Evolutionary conservation across 2,113 vertebrate genomes (phyloP), one percentile per base, ranked within the genome.

Genomic region (Anthoscopus minutus): DNA sequence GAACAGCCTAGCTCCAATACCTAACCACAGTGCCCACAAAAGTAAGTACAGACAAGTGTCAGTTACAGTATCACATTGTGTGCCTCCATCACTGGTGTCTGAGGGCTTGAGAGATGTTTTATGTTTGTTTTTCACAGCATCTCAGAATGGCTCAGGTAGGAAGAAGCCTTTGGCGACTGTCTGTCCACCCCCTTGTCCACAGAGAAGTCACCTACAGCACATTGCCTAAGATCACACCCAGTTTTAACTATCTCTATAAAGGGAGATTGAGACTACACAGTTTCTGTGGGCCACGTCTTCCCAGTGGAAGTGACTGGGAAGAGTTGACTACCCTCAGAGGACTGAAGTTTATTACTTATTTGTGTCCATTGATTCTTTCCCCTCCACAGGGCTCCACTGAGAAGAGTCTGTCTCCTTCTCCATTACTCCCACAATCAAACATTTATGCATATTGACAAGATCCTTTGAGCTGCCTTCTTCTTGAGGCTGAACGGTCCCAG

Each of bases 1-100:
- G 58, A 98, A 97, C 92, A 98, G 95, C 93, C 95, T 98, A 66
- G 97, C 97, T 92, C 98, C 98, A 13, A 97, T 98, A 95, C 94
- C 97, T 45, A 96, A 97, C 81, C 97, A 97, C 95, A 97, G 95
- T 91, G 97, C 96, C 94, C 98, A 98, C 83, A 98, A 98, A 96
- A 98, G 98, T 99, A 98, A 98, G 98, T 97, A 91, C 35, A 71
- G 11, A 17, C 48, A 85, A 76, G 31, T 53, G 18, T 61, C 50
- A 18, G 19, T 35, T 67, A 48, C 50, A 44, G 3, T 35, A 25
- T 51, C 56, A 44, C 10, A 30, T 9, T 37, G 16, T 5, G 1
- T 74, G 35, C 27, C 57, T 64, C 30, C 2, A 1, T 60, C 10
- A 2, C 23, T 65, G 45, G 13, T 2, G 2, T 65, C 40, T 57